Evolutionary conservation across 2,113 vertebrate species (phyloP).

Genomic region (Planiliza haematocheilus): DNA sequence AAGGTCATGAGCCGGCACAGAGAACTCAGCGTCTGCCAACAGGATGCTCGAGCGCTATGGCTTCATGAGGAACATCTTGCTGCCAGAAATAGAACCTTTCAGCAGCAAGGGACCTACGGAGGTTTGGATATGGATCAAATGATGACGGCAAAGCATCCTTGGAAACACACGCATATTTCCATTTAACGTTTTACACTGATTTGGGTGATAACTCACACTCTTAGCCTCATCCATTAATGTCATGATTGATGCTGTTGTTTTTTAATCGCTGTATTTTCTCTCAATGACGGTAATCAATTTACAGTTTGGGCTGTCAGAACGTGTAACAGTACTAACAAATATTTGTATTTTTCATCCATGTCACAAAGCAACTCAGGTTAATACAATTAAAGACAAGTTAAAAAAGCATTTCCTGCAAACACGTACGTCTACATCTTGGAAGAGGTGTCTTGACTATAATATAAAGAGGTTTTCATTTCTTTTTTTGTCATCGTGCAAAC

Average conservation of each 20-base stretch:
- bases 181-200: conserved; percentile 18
- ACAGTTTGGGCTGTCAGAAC: too few species aligned
- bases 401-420: too few species aligned
- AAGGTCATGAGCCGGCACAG: conserved; percentile 48
- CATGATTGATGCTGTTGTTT: too few species aligned
- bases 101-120: conserved; percentile 47
- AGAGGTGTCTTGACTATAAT: too few species aligned
- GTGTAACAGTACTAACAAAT: too few species aligned
- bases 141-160: conserved; percentile 42
- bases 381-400: too few species aligned
- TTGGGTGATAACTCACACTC: neutral
- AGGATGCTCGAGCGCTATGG: conserved; percentile 43
- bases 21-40: conserved; percentile 44
- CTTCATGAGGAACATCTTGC: conserved; percentile 39
- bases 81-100: conserved; percentile 71
- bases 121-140: conserved; percentile 62
- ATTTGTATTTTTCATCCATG: too few species aligned
- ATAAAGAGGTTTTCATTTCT: too few species aligned
- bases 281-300: neutral
- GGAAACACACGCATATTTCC: conserved; percentile 16
- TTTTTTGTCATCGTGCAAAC: too few species aligned
- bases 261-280: too few species aligned
- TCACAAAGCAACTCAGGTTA: too few species aligned
- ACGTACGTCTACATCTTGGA: too few species aligned
- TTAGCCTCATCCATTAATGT: neutral